phyloP scores from a whole-genome alignment of 1,140 invertebrate genomes.

The Plodia interpunctella region DNA sequence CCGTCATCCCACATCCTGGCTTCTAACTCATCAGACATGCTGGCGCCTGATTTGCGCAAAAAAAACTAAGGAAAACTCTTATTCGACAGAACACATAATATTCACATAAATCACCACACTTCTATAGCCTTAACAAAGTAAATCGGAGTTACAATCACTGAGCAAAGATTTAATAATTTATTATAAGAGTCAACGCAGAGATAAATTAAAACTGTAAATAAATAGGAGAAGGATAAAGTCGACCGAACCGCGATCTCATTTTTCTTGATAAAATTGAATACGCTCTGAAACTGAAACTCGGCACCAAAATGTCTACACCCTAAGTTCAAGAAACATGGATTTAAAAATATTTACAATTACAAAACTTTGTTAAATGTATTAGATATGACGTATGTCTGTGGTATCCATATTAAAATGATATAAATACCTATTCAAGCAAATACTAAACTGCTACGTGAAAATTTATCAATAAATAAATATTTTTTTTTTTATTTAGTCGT shows the following conservation, averaged over 20 bases:
- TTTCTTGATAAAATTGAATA: conserved; percentile 13
- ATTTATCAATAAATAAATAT: no score
- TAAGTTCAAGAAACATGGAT: no score
- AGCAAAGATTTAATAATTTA: conserved; percentile 15
- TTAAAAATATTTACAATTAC: no score
- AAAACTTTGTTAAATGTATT: no score
- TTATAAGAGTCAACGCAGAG: conserved; percentile 1
- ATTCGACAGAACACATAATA: conserved; percentile 24
- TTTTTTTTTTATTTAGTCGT: background rate
- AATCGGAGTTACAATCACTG: background rate
- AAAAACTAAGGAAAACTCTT: conserved; percentile 13
- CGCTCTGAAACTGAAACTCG: conserved; percentile 23
- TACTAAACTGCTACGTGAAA: no score
- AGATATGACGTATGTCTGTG: no score
- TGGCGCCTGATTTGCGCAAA: conserved; percentile 39
- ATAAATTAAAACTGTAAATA: conserved; percentile 20
- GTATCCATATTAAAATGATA: no score
- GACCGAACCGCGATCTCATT: conserved; percentile 11
- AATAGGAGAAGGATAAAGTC: conserved; percentile 19
- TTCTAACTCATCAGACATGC: conserved; percentile 72
- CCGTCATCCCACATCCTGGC: conserved; percentile 70
- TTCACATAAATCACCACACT: conserved; percentile 9
- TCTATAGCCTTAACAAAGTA: background rate
- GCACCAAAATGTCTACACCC: no score
- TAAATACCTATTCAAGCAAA: no score